Conservation (phyloP, 2,797 vertebrate genomes). For the Labroides dimidiatus region DNA sequence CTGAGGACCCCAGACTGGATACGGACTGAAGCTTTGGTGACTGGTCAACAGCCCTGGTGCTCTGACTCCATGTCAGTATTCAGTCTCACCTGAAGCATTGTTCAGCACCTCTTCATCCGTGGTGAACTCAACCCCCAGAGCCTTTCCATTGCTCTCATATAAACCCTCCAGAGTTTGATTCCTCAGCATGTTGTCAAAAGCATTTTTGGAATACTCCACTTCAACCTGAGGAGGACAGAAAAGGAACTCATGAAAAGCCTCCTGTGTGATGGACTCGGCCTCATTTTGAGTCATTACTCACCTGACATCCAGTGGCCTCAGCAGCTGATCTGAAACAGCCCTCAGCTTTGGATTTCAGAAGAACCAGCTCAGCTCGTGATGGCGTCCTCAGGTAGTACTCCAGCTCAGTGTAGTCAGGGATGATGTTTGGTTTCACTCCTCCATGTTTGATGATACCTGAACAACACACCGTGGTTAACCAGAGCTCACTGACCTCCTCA, state of each 20-base stretch:
- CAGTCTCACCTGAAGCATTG: slow-evolving; percentile 81
- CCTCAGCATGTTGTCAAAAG: slow-evolving; percentile 88
- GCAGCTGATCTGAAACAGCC: slow-evolving; percentile 89
- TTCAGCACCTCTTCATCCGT: slow-evolving; percentile 75
- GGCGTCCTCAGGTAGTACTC: slow-evolving; percentile 89
- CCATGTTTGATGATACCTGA: slow-evolving; percentile 91
- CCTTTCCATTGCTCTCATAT: slow-evolving; percentile 85
- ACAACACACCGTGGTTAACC: neutral
- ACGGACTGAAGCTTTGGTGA: too few relatives aligned
- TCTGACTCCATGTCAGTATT: too few relatives aligned
- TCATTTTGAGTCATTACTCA: slow-evolving; percentile 51
- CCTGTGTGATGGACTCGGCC: too few relatives aligned
- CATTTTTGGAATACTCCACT: slow-evolving; percentile 79
- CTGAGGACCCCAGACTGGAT: too few relatives aligned
- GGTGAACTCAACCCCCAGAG: slow-evolving; percentile 88
- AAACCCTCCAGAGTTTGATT: slow-evolving; percentile 81
- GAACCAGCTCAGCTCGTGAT: slow-evolving; percentile 83
- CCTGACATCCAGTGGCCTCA: slow-evolving; percentile 88
- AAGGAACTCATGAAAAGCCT: too few relatives aligned
- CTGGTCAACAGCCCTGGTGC: too few relatives aligned
- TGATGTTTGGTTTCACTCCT: slow-evolving; percentile 91
- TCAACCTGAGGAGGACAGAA: slow-evolving; percentile 80
- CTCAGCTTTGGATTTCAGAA: slow-evolving; percentile 86
- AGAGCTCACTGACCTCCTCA: neutral
- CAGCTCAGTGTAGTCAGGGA: slow-evolving; percentile 89